These are phyloP conservation scores for Lophochroa leadbeateri DNA, from an alignment of 2,113 vertebrate genomes.

Conservation along the genomic window DNA sequence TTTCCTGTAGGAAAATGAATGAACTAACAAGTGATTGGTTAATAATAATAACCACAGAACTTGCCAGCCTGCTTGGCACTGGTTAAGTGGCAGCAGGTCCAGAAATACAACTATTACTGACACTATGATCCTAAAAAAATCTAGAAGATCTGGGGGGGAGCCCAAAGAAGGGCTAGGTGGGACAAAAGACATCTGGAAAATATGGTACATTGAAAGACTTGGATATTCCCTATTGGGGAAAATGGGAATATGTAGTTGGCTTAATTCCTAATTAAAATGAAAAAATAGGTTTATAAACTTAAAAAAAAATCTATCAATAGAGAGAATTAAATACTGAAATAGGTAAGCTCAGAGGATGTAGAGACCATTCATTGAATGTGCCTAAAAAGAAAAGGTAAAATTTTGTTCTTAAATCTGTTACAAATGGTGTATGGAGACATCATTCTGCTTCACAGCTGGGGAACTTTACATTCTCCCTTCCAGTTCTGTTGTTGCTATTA, in stretches of 20 bases:
- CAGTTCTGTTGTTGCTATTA: neutral
- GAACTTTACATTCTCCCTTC: neutral
- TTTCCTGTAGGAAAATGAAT: neutral
- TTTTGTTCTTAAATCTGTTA: neutral
- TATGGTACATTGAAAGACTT: neutral
- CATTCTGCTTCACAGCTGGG: neutral
- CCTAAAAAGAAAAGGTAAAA: neutral
- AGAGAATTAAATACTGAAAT: neutral
- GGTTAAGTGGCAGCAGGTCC: neutral
- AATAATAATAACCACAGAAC: neutral
- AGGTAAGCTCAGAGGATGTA: neutral
- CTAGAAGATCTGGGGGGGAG: neutral
- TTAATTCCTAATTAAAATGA: neutral
- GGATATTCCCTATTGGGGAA: neutral
- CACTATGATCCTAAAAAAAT: neutral
- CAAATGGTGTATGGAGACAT: neutral
- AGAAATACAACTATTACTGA: neutral
- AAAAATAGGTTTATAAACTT: neutral
- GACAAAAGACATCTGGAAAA: neutral
- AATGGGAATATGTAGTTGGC: rapidly evolving
- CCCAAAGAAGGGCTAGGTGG: neutral
- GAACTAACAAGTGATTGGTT: neutral
- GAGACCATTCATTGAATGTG: neutral
- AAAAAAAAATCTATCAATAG: neutral
- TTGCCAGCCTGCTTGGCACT: neutral